Percentiles rank a stretch among this genome's conserved stretches.
Evolutionary conservation across 2,888 invertebrate genomes (phyloP).

Genomic region (Tryphoninae sp.): DNA sequence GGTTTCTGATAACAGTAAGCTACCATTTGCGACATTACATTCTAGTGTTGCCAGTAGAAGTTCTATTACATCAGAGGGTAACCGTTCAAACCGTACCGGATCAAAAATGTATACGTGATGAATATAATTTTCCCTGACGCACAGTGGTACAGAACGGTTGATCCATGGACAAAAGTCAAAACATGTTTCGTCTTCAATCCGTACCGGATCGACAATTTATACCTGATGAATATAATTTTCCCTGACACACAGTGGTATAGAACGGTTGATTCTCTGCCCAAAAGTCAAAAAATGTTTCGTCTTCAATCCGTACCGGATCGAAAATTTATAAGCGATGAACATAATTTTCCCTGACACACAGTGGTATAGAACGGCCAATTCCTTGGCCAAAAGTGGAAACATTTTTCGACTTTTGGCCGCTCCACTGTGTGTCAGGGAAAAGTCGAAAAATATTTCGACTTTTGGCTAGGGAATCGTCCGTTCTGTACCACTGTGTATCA

Average conservation of each 20-base stretch:
- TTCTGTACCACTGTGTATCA: too few species aligned
- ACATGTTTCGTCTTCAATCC: background rate
- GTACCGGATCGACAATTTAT: constrained; percentile 44
- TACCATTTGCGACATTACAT: constrained; percentile 5
- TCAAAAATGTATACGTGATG: constrained; percentile 41
- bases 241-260: background rate
- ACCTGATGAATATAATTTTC: constrained; percentile 41
- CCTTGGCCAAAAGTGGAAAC: too few species aligned
- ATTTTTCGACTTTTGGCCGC: too few species aligned
- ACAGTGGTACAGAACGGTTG: too few species aligned
- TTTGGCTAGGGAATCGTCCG: too few species aligned
- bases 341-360: constrained; percentile 35
- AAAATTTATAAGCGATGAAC: constrained; percentile 40
- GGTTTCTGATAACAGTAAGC: constrained; percentile 3
- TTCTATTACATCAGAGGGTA: constrained; percentile 22
- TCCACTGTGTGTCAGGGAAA: too few species aligned
- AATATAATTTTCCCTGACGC: constrained; percentile 40
- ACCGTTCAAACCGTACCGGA: constrained; percentile 14
- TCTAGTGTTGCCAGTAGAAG: constrained; percentile 12
- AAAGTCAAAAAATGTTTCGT: background rate
- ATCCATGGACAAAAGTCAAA: too few species aligned
- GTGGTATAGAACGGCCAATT: too few species aligned
- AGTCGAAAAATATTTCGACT: too few species aligned
- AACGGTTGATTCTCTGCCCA: too few species aligned
- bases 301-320: constrained; percentile 28